phyloP scores from a whole-genome alignment of 2,888 invertebrate species.

The Aphrophora alni region DNA sequence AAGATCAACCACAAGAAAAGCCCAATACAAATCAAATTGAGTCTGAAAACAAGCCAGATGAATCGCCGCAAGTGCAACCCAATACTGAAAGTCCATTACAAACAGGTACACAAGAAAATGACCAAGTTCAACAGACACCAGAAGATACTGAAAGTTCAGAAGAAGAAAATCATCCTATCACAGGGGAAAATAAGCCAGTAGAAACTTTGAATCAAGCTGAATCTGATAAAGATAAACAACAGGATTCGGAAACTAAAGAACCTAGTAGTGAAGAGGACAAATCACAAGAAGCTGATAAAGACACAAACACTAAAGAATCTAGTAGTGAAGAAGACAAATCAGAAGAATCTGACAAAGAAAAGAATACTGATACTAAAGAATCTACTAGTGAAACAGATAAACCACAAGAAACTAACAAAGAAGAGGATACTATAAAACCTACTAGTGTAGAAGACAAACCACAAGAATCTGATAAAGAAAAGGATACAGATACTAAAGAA shows the following conservation, averaged over 20 bases:
- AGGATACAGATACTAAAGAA: conserved; percentile 7
- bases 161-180: too few relatives aligned
- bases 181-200: not conserved
- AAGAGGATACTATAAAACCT: conserved; percentile 22
- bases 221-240: not conserved
- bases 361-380: conserved; percentile 2
- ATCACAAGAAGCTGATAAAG: not conserved
- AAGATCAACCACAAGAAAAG: not conserved
- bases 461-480: too few relatives aligned
- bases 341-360: not conserved
- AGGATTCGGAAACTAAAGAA: not conserved
- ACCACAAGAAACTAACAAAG: not conserved
- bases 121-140: not conserved
- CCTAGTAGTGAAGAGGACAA: not conserved
- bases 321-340: conserved; percentile 4
- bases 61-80: not conserved
- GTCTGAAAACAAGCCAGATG: not conserved
- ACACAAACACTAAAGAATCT: conserved; percentile 10
- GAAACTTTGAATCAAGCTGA: not conserved
- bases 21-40: not conserved
- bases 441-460: conserved; percentile 40
- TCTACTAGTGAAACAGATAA: not conserved
- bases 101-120: not conserved
- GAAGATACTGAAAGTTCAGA: not conserved
- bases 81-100: not conserved